These are phyloP conservation scores for Dendrophyllia cribrosa DNA, from an alignment of 64 coral and sea anemone species.

Conservation along the genomic window DNA sequence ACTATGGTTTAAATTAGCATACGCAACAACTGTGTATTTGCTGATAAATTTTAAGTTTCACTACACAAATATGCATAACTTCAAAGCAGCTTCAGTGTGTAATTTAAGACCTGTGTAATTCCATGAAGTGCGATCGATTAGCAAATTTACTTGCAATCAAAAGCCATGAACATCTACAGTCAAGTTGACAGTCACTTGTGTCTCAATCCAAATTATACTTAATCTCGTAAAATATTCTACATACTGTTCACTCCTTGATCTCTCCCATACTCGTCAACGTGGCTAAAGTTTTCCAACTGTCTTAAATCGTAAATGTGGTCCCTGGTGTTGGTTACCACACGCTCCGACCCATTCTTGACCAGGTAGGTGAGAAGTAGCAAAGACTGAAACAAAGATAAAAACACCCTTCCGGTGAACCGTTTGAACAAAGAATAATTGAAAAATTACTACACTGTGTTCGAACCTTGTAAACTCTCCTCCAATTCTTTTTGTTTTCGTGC, in stretches of 20 bases:
- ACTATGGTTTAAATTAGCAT: no score
- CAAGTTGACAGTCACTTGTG: not conserved
- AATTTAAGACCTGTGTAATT: no score
- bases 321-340: slow-evolving; percentile 93
- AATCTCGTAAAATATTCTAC: not conserved
- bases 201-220: no score
- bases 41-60: no score
- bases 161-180: no score
- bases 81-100: no score
- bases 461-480: slow-evolving; percentile 99
- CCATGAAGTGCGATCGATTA: no score
- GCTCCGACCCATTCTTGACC: slow-evolving; percentile 91
- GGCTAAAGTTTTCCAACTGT: slow-evolving; percentile 92
- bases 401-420: not conserved
- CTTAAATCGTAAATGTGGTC: slow-evolving; percentile 98
- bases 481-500: slow-evolving; percentile 95
- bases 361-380: slow-evolving; percentile 88
- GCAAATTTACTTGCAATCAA: no score
- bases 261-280: slow-evolving; percentile 92
- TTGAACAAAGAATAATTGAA: not conserved
- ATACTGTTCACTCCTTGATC: slow-evolving; percentile 99
- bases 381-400: slow-evolving; percentile 52
- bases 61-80: no score
- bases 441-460: not conserved
- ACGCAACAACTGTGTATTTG: no score